Percentiles rank a stretch among this genome's conserved stretches.
Evolutionary conservation across 2,888 invertebrate genomes (phyloP).

Genomic region (Hyposoter didymator): DNA sequence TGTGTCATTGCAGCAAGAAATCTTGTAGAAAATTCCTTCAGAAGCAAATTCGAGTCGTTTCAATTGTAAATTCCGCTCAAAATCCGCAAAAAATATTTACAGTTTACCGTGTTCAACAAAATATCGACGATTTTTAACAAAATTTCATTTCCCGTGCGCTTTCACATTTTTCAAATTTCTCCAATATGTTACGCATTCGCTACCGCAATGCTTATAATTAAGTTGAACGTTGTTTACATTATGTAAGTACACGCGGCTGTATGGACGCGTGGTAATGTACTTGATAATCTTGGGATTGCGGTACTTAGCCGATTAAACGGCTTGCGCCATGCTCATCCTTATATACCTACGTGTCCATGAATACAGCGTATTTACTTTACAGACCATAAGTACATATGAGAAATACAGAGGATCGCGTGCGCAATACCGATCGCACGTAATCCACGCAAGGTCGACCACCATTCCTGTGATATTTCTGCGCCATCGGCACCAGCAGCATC

Average conservation of each 20-base stretch:
- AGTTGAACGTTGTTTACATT: neutral
- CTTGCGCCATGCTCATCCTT: constrained; percentile 18
- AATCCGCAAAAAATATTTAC: too few species aligned
- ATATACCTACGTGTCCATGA: constrained; percentile 1
- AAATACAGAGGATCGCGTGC: constrained; percentile 39
- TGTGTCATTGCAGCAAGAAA: too few species aligned
- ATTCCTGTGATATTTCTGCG: constrained; percentile 44
- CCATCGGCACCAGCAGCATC: neutral
- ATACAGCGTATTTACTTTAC: constrained; percentile 23
- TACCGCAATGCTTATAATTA: neutral
- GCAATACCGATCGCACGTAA: constrained; percentile 49
- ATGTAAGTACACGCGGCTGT: neutral
- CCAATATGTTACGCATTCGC: neutral
- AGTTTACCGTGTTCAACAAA: too few species aligned
- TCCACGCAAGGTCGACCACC: constrained; percentile 59
- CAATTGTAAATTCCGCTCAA: too few species aligned
- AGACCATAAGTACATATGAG: neutral
- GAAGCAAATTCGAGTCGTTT: too few species aligned
- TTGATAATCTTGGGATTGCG: constrained; percentile 44
- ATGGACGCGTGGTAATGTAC: constrained; percentile 10
- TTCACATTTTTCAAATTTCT: neutral
- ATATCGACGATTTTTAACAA: too few species aligned
- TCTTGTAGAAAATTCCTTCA: too few species aligned
- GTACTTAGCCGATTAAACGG: constrained; percentile 32
- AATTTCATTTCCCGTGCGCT: too few species aligned